These are phyloP conservation scores for Chaenogobius annularis DNA, from an alignment of 2,113 vertebrate species.

Conservation along the genomic window DNA sequence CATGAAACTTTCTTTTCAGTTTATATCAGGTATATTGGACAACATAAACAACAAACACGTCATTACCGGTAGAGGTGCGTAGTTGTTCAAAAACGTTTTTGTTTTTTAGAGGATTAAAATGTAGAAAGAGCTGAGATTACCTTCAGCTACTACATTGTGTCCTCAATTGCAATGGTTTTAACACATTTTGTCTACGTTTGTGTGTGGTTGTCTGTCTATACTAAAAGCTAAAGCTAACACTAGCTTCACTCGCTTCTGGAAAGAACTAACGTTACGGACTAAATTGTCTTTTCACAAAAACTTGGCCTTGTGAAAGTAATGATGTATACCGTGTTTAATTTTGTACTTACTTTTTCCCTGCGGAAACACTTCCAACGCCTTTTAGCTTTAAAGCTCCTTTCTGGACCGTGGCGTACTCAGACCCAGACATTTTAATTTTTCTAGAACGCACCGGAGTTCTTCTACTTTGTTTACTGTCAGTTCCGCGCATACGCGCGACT, in stretches of 20 bases:
- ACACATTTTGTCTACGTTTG: not conserved
- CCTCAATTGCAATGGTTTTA: not conserved
- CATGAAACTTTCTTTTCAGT: too few species aligned
- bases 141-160: not conserved
- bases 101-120: not conserved
- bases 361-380: conserved; percentile 55
- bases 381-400: conserved; percentile 75
- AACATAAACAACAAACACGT: too few species aligned
- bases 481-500: not conserved
- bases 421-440: conserved; percentile 70
- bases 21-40: too few species aligned
- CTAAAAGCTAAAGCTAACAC: not conserved
- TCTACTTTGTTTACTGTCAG: conserved; percentile 8
- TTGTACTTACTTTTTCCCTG: conserved; percentile 73
- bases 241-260: not conserved
- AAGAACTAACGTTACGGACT: not conserved
- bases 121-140: not conserved
- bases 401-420: conserved; percentile 66
- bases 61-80: too few species aligned
- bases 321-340: not conserved
- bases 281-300: not conserved
- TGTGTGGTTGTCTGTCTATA: not conserved
- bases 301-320: fast-evolving
- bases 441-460: not conserved
- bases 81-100: too few species aligned